Percentiles rank a stretch among this genome's conserved stretches.
Evolutionary conservation across 2,113 vertebrate genomes (phyloP).

Genomic region (Cercocebus atys): DNA sequence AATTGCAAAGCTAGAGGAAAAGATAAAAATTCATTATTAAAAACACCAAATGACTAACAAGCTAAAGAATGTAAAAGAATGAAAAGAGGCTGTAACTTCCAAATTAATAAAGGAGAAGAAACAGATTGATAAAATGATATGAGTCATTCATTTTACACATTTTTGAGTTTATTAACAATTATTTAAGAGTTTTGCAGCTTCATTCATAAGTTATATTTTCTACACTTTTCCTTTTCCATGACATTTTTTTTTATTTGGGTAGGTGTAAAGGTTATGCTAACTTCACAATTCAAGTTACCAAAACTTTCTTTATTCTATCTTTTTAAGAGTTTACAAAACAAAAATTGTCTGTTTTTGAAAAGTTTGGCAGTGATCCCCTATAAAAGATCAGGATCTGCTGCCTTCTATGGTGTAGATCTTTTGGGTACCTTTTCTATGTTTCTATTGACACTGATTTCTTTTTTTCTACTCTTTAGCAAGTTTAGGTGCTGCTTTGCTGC

Average conservation of each 20-base stretch:
- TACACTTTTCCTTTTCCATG: background rate
- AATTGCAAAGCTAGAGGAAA: background rate
- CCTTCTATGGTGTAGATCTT: background rate
- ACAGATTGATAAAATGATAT: background rate
- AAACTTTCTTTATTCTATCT: background rate
- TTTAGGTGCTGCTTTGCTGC: background rate
- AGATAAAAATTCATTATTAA: background rate
- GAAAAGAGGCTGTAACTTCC: background rate
- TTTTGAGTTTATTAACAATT: background rate
- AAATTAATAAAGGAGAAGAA: background rate
- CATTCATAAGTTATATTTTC: background rate
- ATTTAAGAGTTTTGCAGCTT: background rate
- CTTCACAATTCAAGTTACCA: background rate
- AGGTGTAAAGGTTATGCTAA: background rate
- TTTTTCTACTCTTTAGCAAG: background rate
- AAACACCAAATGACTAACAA: background rate
- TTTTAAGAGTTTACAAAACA: background rate
- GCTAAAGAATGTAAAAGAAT: background rate
- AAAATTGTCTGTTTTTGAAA: background rate
- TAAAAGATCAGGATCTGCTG: background rate
- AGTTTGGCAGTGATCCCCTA: background rate
- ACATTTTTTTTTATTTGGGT: background rate
- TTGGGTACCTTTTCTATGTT: background rate
- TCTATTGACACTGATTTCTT: background rate
- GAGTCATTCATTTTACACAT: background rate